These are phyloP conservation scores for Antigone vipio DNA, from an alignment of 2,113 vertebrate species.

Conservation along the genomic window DNA sequence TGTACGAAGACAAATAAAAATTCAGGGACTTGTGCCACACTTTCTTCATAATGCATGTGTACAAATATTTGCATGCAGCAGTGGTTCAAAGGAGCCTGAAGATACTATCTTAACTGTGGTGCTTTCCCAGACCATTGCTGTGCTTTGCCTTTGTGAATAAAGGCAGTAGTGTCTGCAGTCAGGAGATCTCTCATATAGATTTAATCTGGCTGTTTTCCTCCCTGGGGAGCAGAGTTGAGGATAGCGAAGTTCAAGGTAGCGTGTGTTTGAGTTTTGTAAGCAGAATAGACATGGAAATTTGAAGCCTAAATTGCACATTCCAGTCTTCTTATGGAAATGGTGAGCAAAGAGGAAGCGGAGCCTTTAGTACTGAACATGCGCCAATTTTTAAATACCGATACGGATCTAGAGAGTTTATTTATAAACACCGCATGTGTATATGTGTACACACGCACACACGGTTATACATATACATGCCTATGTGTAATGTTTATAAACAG, in stretches of 20 bases:
- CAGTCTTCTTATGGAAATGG: slow-evolving; percentile 17
- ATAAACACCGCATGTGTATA: not conserved
- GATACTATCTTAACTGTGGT: slow-evolving; percentile 56
- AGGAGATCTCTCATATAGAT: slow-evolving; percentile 54
- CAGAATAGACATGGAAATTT: slow-evolving; percentile 51
- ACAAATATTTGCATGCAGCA: slow-evolving; percentile 64
- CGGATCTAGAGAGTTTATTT: not conserved
- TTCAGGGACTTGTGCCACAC: slow-evolving; percentile 27
- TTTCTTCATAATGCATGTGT: slow-evolving; percentile 46
- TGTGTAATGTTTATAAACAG: slow-evolving; percentile 4
- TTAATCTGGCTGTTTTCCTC: slow-evolving; percentile 59
- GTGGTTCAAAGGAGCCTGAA: slow-evolving; percentile 55
- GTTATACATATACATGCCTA: not conserved
- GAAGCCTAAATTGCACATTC: slow-evolving; percentile 48
- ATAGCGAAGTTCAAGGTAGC: slow-evolving; percentile 10
- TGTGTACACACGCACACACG: not conserved
- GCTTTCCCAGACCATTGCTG: slow-evolving; percentile 56
- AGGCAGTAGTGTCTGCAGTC: slow-evolving; percentile 52
- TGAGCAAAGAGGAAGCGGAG: not conserved
- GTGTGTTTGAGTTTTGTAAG: slow-evolving; percentile 51
- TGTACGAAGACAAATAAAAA: slow-evolving; percentile 21
- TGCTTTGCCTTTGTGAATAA: slow-evolving; percentile 58
- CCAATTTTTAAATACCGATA: not conserved
- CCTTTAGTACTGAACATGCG: not conserved
- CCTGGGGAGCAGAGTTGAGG: slow-evolving; percentile 33